These are phyloP conservation scores for Siniperca obscura DNA, from an alignment of 2,797 vertebrate genomes.

Conservation along the genomic window DNA sequence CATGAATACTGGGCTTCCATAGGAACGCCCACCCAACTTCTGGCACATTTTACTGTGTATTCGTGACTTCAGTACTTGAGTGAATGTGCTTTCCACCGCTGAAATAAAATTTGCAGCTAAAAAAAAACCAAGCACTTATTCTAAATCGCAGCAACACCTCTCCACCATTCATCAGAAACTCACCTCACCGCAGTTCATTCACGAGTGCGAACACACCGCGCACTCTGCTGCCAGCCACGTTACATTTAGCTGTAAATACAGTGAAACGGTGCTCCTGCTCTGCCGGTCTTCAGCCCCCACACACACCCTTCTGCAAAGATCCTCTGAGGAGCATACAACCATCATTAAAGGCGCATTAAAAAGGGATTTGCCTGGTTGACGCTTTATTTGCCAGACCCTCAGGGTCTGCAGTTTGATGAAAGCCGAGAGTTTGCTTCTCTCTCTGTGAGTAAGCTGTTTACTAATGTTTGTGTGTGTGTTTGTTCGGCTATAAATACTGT, in stretches of 20 bases:
- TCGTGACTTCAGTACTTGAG: neutral
- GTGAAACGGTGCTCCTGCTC: slow-evolving; percentile 11
- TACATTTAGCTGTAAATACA: slow-evolving; percentile 54
- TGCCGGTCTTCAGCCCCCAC: slow-evolving; percentile 30
- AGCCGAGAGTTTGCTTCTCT: slow-evolving; percentile 13
- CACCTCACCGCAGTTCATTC: slow-evolving; percentile 35
- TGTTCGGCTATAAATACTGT: slow-evolving; percentile 49
- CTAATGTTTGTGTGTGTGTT: slow-evolving; percentile 47
- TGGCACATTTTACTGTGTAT: neutral
- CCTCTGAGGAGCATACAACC: slow-evolving; percentile 46
- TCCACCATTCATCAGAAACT: slow-evolving; percentile 26
- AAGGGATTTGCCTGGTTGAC: slow-evolving; percentile 54
- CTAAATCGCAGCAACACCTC: neutral
- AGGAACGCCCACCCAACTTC: neutral
- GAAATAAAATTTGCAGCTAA: neutral
- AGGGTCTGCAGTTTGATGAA: slow-evolving; percentile 35
- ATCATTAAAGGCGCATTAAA: slow-evolving; percentile 72
- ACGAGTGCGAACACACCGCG: slow-evolving; percentile 11
- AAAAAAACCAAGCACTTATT: neutral
- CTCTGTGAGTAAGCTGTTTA: slow-evolving; percentile 47
- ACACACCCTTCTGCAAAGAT: slow-evolving; percentile 41
- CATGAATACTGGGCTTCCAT: too few relatives aligned
- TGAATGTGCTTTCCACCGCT: neutral
- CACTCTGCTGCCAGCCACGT: neutral
- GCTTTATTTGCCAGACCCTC: slow-evolving; percentile 52